phyloP scores from a whole-genome alignment of 2,888 invertebrate genomes.

The Marronus borbonicus region DNA sequence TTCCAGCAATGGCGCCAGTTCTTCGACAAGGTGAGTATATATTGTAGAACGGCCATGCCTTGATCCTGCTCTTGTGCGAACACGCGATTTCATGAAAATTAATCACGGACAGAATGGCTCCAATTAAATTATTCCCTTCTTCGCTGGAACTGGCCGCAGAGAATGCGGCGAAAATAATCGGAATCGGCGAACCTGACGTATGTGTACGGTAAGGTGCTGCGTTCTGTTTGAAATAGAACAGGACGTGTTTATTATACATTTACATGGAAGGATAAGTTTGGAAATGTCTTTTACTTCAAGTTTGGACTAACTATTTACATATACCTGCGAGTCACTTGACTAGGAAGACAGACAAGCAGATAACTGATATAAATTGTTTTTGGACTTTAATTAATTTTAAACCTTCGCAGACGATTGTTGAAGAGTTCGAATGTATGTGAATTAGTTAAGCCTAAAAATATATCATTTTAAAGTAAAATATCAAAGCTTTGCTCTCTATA shows the following conservation, averaged over 20 bases:
- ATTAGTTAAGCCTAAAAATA: too few relatives aligned
- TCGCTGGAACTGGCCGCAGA: too few relatives aligned
- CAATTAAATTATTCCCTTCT: conserved; percentile 27
- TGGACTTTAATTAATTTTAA: too few relatives aligned
- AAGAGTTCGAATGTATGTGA: too few relatives aligned
- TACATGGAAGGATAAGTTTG: not conserved
- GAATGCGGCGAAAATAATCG: too few relatives aligned
- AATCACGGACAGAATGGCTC: conserved; percentile 34
- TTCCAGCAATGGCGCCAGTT: conserved; percentile 91
- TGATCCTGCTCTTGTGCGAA: conserved; percentile 21
- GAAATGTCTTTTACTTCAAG: conserved; percentile 1
- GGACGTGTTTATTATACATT: conserved; percentile 11
- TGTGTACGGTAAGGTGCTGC: conserved; percentile 1
- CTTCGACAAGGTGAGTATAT: conserved; percentile 83
- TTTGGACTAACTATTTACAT: conserved; percentile 6
- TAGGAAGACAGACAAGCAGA: too few relatives aligned
- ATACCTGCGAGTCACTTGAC: too few relatives aligned
- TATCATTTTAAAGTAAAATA: too few relatives aligned
- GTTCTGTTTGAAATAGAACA: conserved; percentile 2
- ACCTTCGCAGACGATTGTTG: too few relatives aligned
- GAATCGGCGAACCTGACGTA: too few relatives aligned
- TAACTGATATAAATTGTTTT: too few relatives aligned
- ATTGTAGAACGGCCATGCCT: conserved; percentile 13
- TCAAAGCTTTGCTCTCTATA: too few relatives aligned
- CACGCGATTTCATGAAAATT: conserved; percentile 40